phyloP scores from a whole-genome alignment of 2,113 vertebrate genomes.

The Dasyurus viverrinus region DNA sequence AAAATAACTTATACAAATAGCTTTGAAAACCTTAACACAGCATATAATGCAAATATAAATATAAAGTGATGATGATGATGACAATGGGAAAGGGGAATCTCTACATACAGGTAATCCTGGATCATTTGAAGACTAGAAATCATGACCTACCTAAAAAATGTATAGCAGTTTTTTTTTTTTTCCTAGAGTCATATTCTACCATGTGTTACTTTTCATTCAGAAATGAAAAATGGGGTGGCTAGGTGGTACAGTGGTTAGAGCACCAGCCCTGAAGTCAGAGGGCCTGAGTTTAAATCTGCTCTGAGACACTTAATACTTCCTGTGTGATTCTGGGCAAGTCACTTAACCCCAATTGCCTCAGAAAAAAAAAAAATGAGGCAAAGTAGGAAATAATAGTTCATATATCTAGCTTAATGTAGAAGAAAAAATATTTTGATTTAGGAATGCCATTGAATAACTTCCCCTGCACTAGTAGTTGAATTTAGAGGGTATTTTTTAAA shows the following conservation, averaged over 20 bases:
- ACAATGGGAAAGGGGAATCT: not conserved
- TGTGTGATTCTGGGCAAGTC: no score
- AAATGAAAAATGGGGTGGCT: not conserved
- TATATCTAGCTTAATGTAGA: not conserved
- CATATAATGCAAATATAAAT: not conserved
- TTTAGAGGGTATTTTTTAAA: slow-evolving; percentile 1
- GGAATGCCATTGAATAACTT: not conserved
- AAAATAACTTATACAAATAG: not conserved
- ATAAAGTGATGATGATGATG: not conserved
- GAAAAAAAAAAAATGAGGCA: not conserved
- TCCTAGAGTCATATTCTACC: not conserved
- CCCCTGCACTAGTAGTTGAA: not conserved
- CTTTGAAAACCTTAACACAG: not conserved
- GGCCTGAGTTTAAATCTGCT: no score
- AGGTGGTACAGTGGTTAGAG: no score
- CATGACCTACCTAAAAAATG: not conserved
- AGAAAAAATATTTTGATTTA: not conserved
- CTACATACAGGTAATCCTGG: not conserved
- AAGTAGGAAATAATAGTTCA: not conserved
- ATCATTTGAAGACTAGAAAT: not conserved
- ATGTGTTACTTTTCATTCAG: not conserved
- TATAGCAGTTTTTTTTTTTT: not conserved
- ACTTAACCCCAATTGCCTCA: no score
- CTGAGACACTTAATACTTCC: no score
- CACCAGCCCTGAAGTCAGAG: no score